Percentiles rank a stretch among this genome's conserved stretches.
phyloP scores from a whole-genome alignment of 1,140 invertebrate species.

The Harpegnathos saltator region DNA sequence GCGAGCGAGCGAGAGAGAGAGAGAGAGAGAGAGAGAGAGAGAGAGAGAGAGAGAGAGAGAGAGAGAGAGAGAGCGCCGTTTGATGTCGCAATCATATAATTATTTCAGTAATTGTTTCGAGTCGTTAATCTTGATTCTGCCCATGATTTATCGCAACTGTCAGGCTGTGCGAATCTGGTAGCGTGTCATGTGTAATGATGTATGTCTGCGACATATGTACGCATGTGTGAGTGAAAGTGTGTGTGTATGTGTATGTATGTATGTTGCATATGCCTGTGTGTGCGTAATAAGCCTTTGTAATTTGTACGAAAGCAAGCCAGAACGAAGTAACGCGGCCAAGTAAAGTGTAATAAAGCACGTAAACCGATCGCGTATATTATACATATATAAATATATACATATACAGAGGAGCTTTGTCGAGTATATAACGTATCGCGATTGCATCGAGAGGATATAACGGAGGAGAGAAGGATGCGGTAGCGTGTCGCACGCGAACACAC shows the following conservation, averaged over 20 bases:
- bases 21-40: too few species aligned
- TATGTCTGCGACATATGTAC: conserved; percentile 28
- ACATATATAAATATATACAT: conserved; percentile 45
- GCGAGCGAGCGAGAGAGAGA: too few species aligned
- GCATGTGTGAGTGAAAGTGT: conserved; percentile 67
- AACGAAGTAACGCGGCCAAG: conserved; percentile 31
- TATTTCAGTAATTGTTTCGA: conserved; percentile 63
- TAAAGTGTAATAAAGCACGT: conserved; percentile 35
- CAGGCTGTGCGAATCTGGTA: conserved; percentile 85
- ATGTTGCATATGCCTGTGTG: conserved; percentile 73
- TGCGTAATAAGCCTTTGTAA: conserved; percentile 36
- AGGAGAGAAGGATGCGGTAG: conserved; percentile 23
- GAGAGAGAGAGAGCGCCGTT: conserved; percentile 42
- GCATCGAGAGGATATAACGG: conserved; percentile 31
- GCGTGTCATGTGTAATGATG: conserved; percentile 78
- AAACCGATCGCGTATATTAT: conserved; percentile 55
- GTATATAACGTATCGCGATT: conserved; percentile 53
- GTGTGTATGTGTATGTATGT: conserved; percentile 66
- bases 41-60: too few species aligned
- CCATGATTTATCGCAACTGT: conserved; percentile 77
- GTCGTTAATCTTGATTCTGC: conserved; percentile 71
- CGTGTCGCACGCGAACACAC: conserved; percentile 64
- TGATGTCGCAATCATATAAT: conserved; percentile 59
- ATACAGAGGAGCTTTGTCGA: conserved; percentile 42
- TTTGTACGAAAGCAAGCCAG: conserved; percentile 26